Evolutionary conservation across 2,888 invertebrate genomes (phyloP), one percentile per base, ranked within the genome.

Genomic region (Drosophila algonquin): DNA sequence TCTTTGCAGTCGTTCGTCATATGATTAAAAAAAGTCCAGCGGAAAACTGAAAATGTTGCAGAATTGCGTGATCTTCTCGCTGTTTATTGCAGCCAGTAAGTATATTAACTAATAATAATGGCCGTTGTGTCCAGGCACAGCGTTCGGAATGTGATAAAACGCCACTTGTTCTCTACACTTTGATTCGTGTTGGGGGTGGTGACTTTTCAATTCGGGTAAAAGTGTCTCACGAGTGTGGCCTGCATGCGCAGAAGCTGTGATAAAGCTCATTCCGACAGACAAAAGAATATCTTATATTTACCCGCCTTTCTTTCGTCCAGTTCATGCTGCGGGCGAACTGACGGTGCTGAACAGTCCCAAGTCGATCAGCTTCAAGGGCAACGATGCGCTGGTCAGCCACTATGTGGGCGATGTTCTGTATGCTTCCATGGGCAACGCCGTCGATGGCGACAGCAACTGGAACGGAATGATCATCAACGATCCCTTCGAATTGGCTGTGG

Each of bases 401-500:
- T 95, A 94, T 83, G 91, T 94, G 4, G 91, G 96, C 2, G 96
- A 97, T 91, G 94, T 96, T 7, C 94, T 95, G 75, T 94, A 95
- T n/a, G 95, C 95, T 63, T 92, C 94, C 57, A 93, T 96, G 73
- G 97, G 97, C 54, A 94, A 95, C 76, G 95, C 96, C 12, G 94
- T 95, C n/a, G 94, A 95, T 90, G 94, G 95, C 94, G 94, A 94
- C 83, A 93, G 94, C 14, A 93, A 94, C 77, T 97, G 96, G 96
- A 92, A 93, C 78, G 96, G 96, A 14, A 90, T 97, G 76, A 93
- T 93, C 62, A 93, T 97, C 47, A 92, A 91, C 6, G 94, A 96
- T 92, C 96, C 96, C 1, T 97, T 97, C 82, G 93, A 94, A 69
- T 93, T 95, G 54, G 95, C 96, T n/a, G 95, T 96, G 90, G 95